phyloP scores from a whole-genome alignment of 2,888 invertebrate genomes.

The Malthinus seriepunctatus region DNA sequence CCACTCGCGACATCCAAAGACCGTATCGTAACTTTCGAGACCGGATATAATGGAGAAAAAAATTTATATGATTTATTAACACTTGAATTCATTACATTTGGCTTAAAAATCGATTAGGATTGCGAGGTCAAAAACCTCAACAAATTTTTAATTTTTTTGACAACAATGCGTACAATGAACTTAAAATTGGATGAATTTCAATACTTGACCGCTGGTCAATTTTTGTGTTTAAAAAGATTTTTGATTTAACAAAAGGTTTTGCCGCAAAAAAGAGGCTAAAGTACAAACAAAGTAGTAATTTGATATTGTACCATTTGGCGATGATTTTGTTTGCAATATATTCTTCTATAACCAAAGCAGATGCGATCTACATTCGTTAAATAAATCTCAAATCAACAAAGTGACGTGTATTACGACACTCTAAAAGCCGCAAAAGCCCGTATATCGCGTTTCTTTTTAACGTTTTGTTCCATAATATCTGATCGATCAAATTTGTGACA shows the following conservation, averaged over 20 bases:
- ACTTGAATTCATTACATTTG: constrained; percentile 1
- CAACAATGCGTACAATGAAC: too few relatives aligned
- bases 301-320: constrained; percentile 27
- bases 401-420: constrained; percentile 17
- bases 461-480: constrained; percentile 13
- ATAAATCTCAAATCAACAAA: constrained; percentile 21
- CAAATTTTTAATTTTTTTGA: too few relatives aligned
- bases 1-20: constrained; percentile 35
- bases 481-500: constrained; percentile 28
- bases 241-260: constrained; percentile 10
- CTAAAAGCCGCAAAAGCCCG: constrained; percentile 13
- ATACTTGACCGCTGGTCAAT: constrained; percentile 12
- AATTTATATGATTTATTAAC: constrained; percentile 12
- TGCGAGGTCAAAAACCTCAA: too few relatives aligned
- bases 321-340: constrained; percentile 8
- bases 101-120: too few relatives aligned
- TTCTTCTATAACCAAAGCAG: constrained; percentile 20
- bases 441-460: constrained; percentile 21
- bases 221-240: constrained; percentile 8
- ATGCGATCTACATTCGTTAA: constrained; percentile 22
- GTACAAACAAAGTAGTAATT: constrained; percentile 25
- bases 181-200: too few relatives aligned
- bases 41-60: constrained; percentile 10
- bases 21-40: constrained; percentile 22
- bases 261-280: constrained; percentile 12